These are phyloP conservation scores for Periphyllus acericola DNA, from an alignment of 2,888 invertebrate genomes.

Conservation along the genomic window DNA sequence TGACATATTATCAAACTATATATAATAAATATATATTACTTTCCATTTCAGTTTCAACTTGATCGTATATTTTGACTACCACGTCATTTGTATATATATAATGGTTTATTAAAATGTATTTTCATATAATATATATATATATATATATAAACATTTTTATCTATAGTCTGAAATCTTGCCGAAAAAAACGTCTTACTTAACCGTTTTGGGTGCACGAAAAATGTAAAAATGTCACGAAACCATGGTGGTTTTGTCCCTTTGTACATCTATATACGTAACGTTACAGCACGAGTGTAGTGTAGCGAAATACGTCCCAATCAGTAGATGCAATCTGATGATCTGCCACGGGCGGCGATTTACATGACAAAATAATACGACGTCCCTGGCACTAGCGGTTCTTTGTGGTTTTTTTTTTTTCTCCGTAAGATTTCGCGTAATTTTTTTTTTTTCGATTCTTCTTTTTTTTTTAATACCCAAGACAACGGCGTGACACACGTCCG, in stretches of 20 bases:
- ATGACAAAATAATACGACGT: constrained; percentile 58
- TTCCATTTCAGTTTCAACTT: no score
- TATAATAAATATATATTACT: no score
- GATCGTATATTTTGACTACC: neutral
- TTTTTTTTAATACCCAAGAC: constrained; percentile 17
- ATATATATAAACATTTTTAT: neutral
- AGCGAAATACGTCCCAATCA: constrained; percentile 35
- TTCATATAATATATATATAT: no score
- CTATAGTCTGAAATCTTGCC: neutral
- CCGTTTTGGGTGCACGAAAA: neutral
- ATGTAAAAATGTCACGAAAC: neutral
- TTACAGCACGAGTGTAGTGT: neutral
- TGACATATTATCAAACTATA: no score
- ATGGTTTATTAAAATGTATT: neutral
- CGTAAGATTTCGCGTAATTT: constrained; percentile 36
- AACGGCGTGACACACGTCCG: constrained; percentile 20
- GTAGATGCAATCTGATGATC: constrained; percentile 49
- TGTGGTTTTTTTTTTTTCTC: constrained; percentile 31
- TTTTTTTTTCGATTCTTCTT: neutral
- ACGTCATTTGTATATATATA: neutral
- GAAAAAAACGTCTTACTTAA: neutral
- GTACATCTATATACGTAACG: neutral
- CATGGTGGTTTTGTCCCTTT: neutral
- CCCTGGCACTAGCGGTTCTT: constrained; percentile 3
- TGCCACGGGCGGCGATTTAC: constrained; percentile 47